A percentile compares a stretch with the other conserved stretches of the same genome.
Conservation (phyloP, 1,140 invertebrate genomes). For the Drosophila ananassae region DNA sequence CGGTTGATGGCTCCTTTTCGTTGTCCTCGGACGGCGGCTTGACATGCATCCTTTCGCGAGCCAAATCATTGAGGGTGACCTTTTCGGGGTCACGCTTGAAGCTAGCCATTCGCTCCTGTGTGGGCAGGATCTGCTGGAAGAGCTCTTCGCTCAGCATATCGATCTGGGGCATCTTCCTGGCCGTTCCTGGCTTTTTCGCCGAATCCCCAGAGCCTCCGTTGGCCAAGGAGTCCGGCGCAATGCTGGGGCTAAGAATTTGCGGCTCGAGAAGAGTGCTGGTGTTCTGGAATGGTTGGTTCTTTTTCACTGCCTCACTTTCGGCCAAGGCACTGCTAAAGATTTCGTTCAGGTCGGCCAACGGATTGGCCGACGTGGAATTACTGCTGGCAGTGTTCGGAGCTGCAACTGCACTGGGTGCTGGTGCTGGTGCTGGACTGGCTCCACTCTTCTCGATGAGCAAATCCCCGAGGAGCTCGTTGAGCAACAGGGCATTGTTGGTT, state of each 20-base stretch:
- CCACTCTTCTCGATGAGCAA: slow-evolving; percentile 30
- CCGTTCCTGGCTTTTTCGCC: background rate
- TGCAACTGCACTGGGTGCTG: background rate
- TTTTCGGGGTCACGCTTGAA: slow-evolving; percentile 86
- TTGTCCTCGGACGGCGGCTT: slow-evolving; percentile 16
- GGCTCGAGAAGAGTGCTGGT: slow-evolving; percentile 50
- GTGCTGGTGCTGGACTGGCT: background rate
- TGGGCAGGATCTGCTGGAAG: slow-evolving; percentile 65
- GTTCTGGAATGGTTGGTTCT: slow-evolving; percentile 22
- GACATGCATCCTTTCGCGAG: slow-evolving; percentile 54
- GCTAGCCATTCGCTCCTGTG: slow-evolving; percentile 57
- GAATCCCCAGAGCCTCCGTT: slow-evolving; percentile 29
- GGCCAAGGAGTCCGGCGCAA: slow-evolving; percentile 2
- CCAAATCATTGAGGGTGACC: slow-evolving; percentile 88
- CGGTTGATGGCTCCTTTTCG: background rate
- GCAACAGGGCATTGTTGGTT: slow-evolving; percentile 44
- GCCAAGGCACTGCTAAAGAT: slow-evolving; percentile 68
- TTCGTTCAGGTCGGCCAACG: slow-evolving; percentile 59
- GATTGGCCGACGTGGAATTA: slow-evolving; percentile 5
- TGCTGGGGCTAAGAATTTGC: slow-evolving; percentile 37
- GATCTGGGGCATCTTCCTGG: slow-evolving; percentile 66
- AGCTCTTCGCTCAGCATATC: slow-evolving; percentile 79
- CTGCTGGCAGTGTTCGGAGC: background rate
- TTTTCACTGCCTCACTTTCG: slow-evolving; percentile 41
- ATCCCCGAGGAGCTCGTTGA: slow-evolving; percentile 64